Evolutionary conservation across 2,797 vertebrate species (phyloP), one percentile per base, ranked within the genome.

Genomic region (Sebastes steindachneri): DNA sequence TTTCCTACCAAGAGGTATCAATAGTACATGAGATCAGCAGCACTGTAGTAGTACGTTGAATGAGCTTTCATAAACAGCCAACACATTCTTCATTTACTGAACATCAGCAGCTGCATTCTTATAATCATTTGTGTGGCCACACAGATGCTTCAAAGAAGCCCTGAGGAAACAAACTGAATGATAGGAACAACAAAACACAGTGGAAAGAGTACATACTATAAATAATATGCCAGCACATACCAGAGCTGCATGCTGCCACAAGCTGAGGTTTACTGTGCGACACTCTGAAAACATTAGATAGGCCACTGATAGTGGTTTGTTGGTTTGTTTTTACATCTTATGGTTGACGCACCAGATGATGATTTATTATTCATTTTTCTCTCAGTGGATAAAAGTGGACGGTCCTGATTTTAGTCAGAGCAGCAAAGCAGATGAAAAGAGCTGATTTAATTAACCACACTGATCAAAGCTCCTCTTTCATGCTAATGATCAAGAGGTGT

Each of bases 401-500:
- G 0, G 3, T 45, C 78, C 41, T 77, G 76, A 66, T 75, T 62
- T 35, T 11, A 33, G 59, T 78, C n/a, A 45, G 59, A 41, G 37
- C 12, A 41, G 37, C 37, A 41, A 41, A 26, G 25, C 69, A 70
- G 60, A 68, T 73, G 3, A 70, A 83, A 69, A 25, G 45, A 60
- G 62, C 17, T 14, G 29, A 37, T 69, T 73, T 31, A 2, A 84
- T 77, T 23, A 37, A 58, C 12, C 68, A 72, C 37, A 21, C n/a
- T 0, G 62, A 54, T 58, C 17, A 70, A 17, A 33, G 54, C 65
- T 67, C 4, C 9, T 77, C 23, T 77, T 31, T 75, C 19, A 85
- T 31, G 77, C 4, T 25, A 65, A 79, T 76, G 76, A 66, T 59
- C 28, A 63, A 29, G 26, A 62, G 60, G 37, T 60, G 84, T 55